Conservation (phyloP, 2,888 invertebrate species). For the Antheraea yamamai region DNA sequence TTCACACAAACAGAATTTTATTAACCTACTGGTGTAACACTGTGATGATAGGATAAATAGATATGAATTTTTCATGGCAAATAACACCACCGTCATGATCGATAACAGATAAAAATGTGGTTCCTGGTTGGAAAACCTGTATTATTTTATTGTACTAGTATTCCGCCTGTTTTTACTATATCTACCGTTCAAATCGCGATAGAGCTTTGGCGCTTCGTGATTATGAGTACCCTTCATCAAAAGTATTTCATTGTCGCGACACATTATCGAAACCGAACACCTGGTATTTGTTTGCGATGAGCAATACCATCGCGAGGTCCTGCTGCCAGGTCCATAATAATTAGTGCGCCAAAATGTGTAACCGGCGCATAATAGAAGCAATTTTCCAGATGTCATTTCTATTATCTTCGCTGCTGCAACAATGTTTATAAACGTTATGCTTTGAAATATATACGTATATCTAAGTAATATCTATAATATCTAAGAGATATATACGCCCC, state of each 20-base stretch:
- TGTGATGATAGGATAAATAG: too few relatives aligned
- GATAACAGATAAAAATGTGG: background rate
- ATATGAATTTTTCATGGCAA: too few relatives aligned
- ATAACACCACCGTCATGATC: too few relatives aligned
- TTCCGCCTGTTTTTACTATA: background rate
- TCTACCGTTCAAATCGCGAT: background rate
- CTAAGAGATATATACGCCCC: too few relatives aligned
- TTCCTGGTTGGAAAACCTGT: background rate
- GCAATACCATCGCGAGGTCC: conserved; percentile 20
- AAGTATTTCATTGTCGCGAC: background rate
- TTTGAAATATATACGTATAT: too few relatives aligned
- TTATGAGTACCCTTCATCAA: background rate
- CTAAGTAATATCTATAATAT: too few relatives aligned
- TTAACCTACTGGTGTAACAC: too few relatives aligned
- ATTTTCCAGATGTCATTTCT: conserved; percentile 4
- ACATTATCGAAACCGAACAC: background rate
- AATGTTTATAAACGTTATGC: background rate
- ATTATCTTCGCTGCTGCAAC: background rate
- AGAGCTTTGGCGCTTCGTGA: background rate
- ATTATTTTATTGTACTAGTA: background rate
- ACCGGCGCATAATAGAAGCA: conserved; percentile 15
- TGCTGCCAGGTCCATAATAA: background rate
- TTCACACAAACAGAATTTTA: too few relatives aligned
- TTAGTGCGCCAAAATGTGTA: conserved; percentile 16
- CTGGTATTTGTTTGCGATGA: conserved; percentile 13